A percentile compares a stretch with the other conserved stretches of the same genome.
These are phyloP conservation scores for Lycodopsis pacificus DNA, from an alignment of 2,797 vertebrate genomes.

Conservation along the genomic window DNA sequence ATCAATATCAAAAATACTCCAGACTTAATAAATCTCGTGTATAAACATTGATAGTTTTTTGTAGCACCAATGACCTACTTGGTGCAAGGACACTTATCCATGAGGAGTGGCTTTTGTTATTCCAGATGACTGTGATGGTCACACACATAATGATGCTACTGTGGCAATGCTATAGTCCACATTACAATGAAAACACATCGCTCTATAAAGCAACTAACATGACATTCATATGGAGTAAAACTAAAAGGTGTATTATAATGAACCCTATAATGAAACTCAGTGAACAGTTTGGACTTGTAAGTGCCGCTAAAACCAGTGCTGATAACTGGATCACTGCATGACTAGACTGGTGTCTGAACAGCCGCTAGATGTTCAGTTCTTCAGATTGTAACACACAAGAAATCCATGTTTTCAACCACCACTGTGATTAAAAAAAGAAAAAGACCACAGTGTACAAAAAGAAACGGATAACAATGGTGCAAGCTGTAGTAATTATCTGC, in stretches of 20 bases:
- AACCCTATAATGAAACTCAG: slow-evolving; percentile 30
- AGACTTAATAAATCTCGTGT: slow-evolving; percentile 69
- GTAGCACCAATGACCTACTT: slow-evolving; percentile 70
- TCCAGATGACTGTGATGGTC: slow-evolving; percentile 58
- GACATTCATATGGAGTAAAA: slow-evolving; percentile 35
- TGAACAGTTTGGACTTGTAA: slow-evolving; percentile 53
- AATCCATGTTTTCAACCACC: slow-evolving; percentile 33
- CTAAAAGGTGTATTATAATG: slow-evolving; percentile 35
- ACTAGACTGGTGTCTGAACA: slow-evolving; percentile 10
- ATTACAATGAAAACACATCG: slow-evolving; percentile 46
- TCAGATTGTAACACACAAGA: slow-evolving; percentile 28
- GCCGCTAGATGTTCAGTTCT: slow-evolving; percentile 18
- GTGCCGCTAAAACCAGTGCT: slow-evolving; percentile 47
- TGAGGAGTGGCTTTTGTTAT: slow-evolving; percentile 65
- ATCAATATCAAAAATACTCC: slow-evolving; percentile 81
- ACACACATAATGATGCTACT: slow-evolving; percentile 41
- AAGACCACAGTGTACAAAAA: slow-evolving; percentile 37
- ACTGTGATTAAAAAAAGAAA: slow-evolving; percentile 25
- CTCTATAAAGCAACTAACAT: slow-evolving; percentile 30
- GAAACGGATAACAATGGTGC: slow-evolving; percentile 46
- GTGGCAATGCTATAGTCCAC: slow-evolving; percentile 35
- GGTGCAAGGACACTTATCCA: slow-evolving; percentile 81
- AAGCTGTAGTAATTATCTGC: slow-evolving; percentile 47
- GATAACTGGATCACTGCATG: slow-evolving; percentile 35
- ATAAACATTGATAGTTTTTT: slow-evolving; percentile 64